Evolutionary conservation across 2,888 invertebrate genomes (phyloP).

Genomic region (Stratiomys singularior): DNA sequence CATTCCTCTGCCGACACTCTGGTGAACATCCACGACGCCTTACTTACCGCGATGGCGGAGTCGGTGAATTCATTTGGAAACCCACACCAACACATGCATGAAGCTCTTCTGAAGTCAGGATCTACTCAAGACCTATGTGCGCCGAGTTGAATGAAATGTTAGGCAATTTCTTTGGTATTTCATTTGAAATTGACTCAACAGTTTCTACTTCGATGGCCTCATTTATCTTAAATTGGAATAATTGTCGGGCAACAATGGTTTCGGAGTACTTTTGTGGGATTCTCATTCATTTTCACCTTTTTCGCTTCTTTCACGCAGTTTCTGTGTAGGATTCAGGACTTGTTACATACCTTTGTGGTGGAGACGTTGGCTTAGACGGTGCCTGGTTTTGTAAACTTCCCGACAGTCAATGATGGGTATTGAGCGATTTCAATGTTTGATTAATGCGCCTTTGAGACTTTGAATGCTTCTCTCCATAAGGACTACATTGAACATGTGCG

Average conservation of each 20-base stretch:
- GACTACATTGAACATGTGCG: not conserved
- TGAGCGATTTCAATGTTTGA: conserved; percentile 43
- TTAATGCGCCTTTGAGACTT: conserved; percentile 38
- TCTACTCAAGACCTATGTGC: not conserved
- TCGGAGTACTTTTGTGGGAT: conserved; percentile 26
- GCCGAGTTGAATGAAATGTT: not conserved
- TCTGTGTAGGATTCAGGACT: not conserved
- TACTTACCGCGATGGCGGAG: not conserved
- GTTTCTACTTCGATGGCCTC: conserved; percentile 41
- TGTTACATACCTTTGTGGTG: no score
- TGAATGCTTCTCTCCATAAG: conserved; percentile 7
- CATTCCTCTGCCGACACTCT: not conserved
- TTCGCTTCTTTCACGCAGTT: not conserved
- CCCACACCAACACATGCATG: not conserved
- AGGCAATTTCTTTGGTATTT: conserved; percentile 34
- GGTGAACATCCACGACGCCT: conserved; percentile 7
- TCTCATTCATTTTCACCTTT: not conserved
- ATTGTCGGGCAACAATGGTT: conserved; percentile 38
- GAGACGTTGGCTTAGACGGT: not conserved
- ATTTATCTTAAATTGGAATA: conserved; percentile 45
- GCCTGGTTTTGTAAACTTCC: conserved; percentile 28
- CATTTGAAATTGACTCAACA: conserved; percentile 41
- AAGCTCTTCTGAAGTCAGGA: not conserved
- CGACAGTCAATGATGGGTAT: conserved; percentile 31
- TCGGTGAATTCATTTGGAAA: conserved; percentile 10